Conservation (phyloP, 2,797 vertebrate species). For the Eulemur coronatus region DNA sequence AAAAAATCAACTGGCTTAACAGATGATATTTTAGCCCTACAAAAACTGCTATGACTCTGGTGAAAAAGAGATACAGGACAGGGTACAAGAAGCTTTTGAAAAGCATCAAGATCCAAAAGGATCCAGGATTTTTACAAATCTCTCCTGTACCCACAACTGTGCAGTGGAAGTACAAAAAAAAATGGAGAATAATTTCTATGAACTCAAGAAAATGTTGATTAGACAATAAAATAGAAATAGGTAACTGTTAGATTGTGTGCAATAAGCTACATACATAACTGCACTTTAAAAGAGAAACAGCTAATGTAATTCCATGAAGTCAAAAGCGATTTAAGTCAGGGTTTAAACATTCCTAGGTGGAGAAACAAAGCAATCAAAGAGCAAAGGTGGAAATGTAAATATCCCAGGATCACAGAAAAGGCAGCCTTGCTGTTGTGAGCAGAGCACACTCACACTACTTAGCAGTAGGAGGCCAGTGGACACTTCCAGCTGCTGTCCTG, state of each 20-base stretch:
- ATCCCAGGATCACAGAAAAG: not conserved
- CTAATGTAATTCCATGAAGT: not conserved
- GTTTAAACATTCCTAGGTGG: not conserved
- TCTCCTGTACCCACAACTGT: not conserved
- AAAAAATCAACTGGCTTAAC: constrained; percentile 13
- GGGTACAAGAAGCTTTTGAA: constrained; percentile 4
- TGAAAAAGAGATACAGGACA: not conserved
- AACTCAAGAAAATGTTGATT: constrained; percentile 9
- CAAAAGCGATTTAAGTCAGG: not conserved
- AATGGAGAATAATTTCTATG: not conserved
- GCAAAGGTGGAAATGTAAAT: not conserved
- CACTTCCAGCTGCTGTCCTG: not conserved
- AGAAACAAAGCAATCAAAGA: not conserved
- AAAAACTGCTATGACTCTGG: not conserved
- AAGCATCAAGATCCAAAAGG: not conserved
- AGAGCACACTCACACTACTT: not conserved
- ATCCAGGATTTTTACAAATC: not conserved
- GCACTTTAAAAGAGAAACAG: not conserved
- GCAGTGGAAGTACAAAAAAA: not conserved
- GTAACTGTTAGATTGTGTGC: not conserved
- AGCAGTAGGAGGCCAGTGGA: not conserved
- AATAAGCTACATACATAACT: not conserved
- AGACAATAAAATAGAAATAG: not conserved
- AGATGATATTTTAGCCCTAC: not conserved
- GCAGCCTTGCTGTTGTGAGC: not conserved